Evolutionary conservation across 2,797 vertebrate genomes (phyloP), one percentile per base, ranked within the genome.

Genomic region (Chelon labrosus): DNA sequence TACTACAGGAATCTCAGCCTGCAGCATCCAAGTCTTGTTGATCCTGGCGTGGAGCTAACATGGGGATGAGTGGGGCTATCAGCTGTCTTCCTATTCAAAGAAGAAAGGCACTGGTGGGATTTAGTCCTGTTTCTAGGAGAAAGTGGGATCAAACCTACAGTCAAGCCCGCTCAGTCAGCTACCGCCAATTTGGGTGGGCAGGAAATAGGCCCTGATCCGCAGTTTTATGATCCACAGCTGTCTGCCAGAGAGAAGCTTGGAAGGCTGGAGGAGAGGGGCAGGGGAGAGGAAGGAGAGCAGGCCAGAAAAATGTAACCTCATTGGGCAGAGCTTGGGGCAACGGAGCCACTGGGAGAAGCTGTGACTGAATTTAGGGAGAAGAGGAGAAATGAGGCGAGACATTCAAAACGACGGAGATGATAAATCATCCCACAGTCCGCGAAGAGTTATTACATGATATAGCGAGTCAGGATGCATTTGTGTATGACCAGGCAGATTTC

Each of bases 181-280:
- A 65, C 73, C 41, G 20, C 70, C 72, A 63, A 62, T 90, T 86
- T 91, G 90, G 87, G 91, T 92, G 90, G 90, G 88, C 90, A 88
- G 90, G 89, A 92, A 92, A 92, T 90, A 77, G 91, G 75, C 75
- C 62, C 75, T 83, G 77, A 91, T 88, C 90, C 86, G 70, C 82
- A 75, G 75, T 84, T 88, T 89, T 90, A 91, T 90, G 82, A 91
- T 82, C 61, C 77, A 80, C 87, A 91, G 88, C 89, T 90, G 88
- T 86, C 69, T 76, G 73, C 73, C 53, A 75, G 70, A 13, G 22
- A 79, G 66, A 73, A 71, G 58, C 61, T 51, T 38, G 50, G 65
- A 77, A 65, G 60, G 51, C 60, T 61, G 61, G 66, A 68, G 79
- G 71, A 71, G 66, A 70, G 68, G 41, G 58, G 60, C 38, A 65